A percentile compares a stretch with the other conserved stretches of the same genome.
These are phyloP conservation scores for honey bee (Apis mellifera) DNA, from an alignment of 1,140 invertebrate genomes.

Conservation along the genomic window DNA sequence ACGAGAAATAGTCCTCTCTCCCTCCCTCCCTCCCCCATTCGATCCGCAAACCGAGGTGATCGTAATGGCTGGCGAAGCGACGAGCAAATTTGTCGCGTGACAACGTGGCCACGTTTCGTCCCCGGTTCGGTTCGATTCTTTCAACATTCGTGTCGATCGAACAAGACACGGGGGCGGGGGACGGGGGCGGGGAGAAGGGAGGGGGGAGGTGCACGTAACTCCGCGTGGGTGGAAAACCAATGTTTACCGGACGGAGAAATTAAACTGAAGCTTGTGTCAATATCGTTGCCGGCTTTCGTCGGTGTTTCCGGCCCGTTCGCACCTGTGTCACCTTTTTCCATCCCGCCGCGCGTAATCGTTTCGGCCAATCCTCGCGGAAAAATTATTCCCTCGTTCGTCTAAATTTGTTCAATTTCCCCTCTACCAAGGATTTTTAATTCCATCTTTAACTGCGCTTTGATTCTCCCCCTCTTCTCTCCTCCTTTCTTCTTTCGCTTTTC, in stretches of 20 bases:
- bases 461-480: background rate
- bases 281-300: conserved; percentile 77
- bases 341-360: conserved; percentile 46
- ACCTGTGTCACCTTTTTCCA: conserved; percentile 70
- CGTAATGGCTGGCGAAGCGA: conserved; percentile 3
- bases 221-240: conserved; percentile 72
- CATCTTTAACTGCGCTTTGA: background rate
- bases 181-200: background rate
- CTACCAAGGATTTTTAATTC: background rate
- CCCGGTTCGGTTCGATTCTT: conserved; percentile 37
- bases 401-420: background rate
- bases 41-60: conserved; percentile 4
- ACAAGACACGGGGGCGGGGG: conserved; percentile 24
- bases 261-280: conserved; percentile 80
- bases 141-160: conserved; percentile 15
- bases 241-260: conserved; percentile 78
- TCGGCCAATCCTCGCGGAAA: background rate
- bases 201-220: conserved; percentile 27
- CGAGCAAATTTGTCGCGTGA: conserved; percentile 26
- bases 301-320: conserved; percentile 60
- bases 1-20: background rate
- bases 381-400: background rate
- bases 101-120: background rate
- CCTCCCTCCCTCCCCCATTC: background rate
- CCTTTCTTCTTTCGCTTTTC: too few relatives aligned